Evolutionary conservation across 1,140 invertebrate species (phyloP), one percentile per base, ranked within the genome.

Genomic region (Drosophila watanabei): DNA sequence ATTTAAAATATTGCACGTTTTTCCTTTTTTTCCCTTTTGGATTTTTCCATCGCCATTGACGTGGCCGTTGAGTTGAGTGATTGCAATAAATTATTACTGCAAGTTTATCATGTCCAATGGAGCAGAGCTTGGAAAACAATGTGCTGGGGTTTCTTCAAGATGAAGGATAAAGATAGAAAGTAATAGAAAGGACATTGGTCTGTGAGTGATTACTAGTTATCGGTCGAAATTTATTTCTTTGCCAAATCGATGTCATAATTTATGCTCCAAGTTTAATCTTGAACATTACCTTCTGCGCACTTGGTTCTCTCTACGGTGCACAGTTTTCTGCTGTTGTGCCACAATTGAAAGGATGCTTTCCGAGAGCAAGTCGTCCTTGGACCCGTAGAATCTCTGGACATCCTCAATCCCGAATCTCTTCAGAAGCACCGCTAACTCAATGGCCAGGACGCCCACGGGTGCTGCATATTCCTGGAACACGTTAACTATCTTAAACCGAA

Each of bases 81-180:
- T 88, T 84, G 85, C 80, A 85, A 89, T 88, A 88, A 88, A 88
- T 88, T 88, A 89, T 89, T 89, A 72, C 54, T 58, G 43, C 45
- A 61, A 83, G 71, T 73, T 88, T 88, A 88, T 80, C 71, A 60
- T 66, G 56, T 51, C 37, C 69, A 69, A 75, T 85, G 78, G 78
- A 65, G 62, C 61, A 45, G 33, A 45, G 45, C 43, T 39, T 48
- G 32, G n/a, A 41, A 46, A 43, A 60, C 65, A 62, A 71, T 60
- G 52, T 48, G 49, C 20, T 16, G 7, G 24, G 8, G 49, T 5
- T 72, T 30, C 52, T 68, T 78, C 14, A 66, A 52, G 51, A 18
- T 43, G 37, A 24, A 49, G 2, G 24, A 9, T 2, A 13, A 9
- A 41, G 24, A 41, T 33, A 48, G n/a, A 20, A 28, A 45, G 32